Evolutionary conservation across 2,888 invertebrate genomes (phyloP).

Genomic region (Parthenolecanium corni): DNA sequence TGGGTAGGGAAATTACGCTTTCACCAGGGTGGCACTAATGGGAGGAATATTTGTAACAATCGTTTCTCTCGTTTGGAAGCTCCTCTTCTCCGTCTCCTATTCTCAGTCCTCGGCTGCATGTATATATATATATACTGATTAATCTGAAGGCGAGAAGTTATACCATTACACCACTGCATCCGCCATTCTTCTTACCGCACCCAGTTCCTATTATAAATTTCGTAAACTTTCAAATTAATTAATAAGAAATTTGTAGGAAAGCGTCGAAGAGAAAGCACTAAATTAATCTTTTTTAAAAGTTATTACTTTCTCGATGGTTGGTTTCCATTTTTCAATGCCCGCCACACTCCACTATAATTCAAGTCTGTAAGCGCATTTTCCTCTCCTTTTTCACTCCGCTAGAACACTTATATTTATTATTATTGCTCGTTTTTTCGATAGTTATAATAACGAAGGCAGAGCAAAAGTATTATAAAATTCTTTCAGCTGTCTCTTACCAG

Average conservation of each 20-base stretch:
- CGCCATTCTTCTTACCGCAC: background rate
- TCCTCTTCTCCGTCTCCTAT: background rate
- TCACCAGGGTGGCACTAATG: too few species aligned
- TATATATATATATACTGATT: background rate
- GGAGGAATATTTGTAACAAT: too few species aligned
- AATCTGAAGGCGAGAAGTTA: background rate
- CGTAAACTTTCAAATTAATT: background rate
- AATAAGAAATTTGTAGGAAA: background rate
- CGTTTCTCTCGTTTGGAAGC: too few species aligned
- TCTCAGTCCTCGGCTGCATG: background rate
- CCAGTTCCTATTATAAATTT: background rate
- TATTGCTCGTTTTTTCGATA: too few species aligned
- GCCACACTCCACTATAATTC: background rate
- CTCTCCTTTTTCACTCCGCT: too few species aligned
- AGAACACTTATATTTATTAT: too few species aligned
- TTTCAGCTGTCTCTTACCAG: too few species aligned
- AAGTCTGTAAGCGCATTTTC: too few species aligned
- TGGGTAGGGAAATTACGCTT: too few species aligned
- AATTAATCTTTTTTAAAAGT: slow-evolving; percentile 1
- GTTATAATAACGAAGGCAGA: too few species aligned
- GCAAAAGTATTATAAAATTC: too few species aligned
- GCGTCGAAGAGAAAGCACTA: background rate
- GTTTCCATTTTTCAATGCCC: background rate
- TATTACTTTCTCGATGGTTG: background rate
- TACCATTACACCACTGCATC: too few species aligned